Evolutionary conservation across 2,113 vertebrate species (phyloP), one percentile per base, ranked within the genome.

Genomic region (Sterrhoptilus dennistouni): DNA sequence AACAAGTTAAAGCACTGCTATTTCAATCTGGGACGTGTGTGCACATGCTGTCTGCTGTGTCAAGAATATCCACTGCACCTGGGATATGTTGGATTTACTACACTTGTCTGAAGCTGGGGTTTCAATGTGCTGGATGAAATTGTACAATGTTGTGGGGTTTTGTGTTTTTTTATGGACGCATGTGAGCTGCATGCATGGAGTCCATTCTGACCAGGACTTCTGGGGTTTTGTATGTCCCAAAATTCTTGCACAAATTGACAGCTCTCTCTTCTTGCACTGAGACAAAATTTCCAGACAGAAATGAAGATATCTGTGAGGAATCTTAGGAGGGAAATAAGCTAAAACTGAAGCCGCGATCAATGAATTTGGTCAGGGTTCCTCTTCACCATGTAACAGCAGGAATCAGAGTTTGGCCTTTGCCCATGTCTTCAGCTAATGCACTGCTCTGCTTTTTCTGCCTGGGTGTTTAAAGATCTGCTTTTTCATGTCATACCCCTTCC

Each of bases 41-140:
- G 27, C 54, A 49, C 20, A 4, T 2, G 10, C 12, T 18, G 13
- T 44, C 27, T 31, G 9, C 64, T 70, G 20, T 44, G 57, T 68
- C 2, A 6, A 79, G 90, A 89, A 64, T 82, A 68, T 61, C 61
- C 23, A 29, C 84, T 52, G 44, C 70, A 53, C 74, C 57, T 82
- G 77, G 81, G 87, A 22, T 63, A 21, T 24, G 78, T 76, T 40
- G 87, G 74, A 82, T 94, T 96, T 90, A 76, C 56, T 87, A 15
- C 60, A 6, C 38, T 71, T 82, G 60, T 60, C 65, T 76, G 84
- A 64, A 71, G 53, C 70, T 5, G 24, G 24, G 21, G 13, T 75
- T 91, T 80, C 66, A 54, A 56, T 0, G 1, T 59, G 40, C 53
- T 85, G 52, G 38, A 44, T 93, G 69, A 40, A 82, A 50, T 2